Percentiles rank a stretch among this genome's conserved stretches.
Evolutionary conservation across 2,797 vertebrate genomes (phyloP).

Genomic region (Antennarius maculatus): DNA sequence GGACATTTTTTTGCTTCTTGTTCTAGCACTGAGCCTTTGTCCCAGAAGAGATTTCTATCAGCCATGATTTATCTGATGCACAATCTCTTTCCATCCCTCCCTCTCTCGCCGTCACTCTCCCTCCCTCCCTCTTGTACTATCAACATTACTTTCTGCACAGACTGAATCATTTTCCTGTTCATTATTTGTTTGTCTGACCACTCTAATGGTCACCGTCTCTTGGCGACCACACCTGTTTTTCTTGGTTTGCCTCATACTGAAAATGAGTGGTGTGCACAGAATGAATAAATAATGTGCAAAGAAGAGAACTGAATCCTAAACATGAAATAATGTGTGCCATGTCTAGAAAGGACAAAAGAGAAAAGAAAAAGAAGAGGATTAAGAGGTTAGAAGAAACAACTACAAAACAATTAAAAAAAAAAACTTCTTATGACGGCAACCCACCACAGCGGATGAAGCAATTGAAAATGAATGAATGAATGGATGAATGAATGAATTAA

Average conservation of each 20-base stretch:
- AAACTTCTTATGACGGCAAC: too few species aligned
- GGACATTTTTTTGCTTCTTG: conserved; percentile 65
- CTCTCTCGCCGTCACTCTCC: conserved; percentile 17
- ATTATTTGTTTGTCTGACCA: conserved; percentile 20
- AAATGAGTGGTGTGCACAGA: conserved; percentile 8
- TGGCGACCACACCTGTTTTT: conserved; percentile 2
- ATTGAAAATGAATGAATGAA: too few species aligned
- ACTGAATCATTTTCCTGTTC: conserved; percentile 10
- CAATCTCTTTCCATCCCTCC: conserved; percentile 30
- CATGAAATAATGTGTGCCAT: too few species aligned
- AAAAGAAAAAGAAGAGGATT: conserved; percentile 6
- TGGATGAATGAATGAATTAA: too few species aligned
- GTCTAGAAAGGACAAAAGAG: neutral
- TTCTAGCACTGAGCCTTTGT: conserved; percentile 46
- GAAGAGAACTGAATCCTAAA: neutral
- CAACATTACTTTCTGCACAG: conserved; percentile 7
- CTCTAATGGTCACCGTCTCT: neutral
- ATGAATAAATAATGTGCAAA: conserved; percentile 9
- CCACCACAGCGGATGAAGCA: too few species aligned
- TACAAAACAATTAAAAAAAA: too few species aligned
- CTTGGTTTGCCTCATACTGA: neutral
- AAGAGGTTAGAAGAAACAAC: neutral
- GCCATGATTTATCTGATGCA: conserved; percentile 74
- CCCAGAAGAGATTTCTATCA: conserved; percentile 74
- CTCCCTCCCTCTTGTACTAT: neutral